phyloP scores from a whole-genome alignment of 2,888 invertebrate species.

The Diarsia dahlii region DNA sequence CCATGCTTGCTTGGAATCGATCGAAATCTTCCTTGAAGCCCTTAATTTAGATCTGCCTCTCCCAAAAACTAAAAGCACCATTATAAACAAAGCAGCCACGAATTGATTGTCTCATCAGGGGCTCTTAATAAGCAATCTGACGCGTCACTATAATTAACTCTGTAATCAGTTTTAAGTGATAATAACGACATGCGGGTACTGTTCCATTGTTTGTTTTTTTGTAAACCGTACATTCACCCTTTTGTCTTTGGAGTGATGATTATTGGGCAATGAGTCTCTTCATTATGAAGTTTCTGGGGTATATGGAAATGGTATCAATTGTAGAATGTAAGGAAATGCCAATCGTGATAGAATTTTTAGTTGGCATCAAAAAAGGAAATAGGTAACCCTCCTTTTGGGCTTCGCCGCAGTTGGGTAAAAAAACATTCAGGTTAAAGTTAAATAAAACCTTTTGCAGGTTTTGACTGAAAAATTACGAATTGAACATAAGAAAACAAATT shows the following conservation, averaged over 20 bases:
- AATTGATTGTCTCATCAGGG: slow-evolving; percentile 82
- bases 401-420: no score
- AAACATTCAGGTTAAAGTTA: neutral
- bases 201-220: slow-evolving; percentile 79
- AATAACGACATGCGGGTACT: slow-evolving; percentile 88
- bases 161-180: slow-evolving; percentile 88
- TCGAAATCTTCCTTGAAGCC: neutral
- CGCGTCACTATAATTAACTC: slow-evolving; percentile 86
- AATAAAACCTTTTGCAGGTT: neutral
- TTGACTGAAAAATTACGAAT: neutral
- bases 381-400: no score
- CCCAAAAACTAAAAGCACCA: slow-evolving; percentile 8
- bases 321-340: neutral
- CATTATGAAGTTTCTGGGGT: slow-evolving; percentile 11
- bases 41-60: neutral
- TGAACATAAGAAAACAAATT: neutral
- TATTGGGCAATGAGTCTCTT: slow-evolving; percentile 41
- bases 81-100: slow-evolving; percentile 58
- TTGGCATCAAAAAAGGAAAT: neutral
- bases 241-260: slow-evolving; percentile 72
- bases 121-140: slow-evolving; percentile 86
- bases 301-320: neutral
- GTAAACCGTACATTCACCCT: slow-evolving; percentile 81
- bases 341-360: no score
- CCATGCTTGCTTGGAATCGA: no score